Base-by-base conservation (phyloP, 2,797 vertebrate species). In the Pelodytes ibericus region DNA sequence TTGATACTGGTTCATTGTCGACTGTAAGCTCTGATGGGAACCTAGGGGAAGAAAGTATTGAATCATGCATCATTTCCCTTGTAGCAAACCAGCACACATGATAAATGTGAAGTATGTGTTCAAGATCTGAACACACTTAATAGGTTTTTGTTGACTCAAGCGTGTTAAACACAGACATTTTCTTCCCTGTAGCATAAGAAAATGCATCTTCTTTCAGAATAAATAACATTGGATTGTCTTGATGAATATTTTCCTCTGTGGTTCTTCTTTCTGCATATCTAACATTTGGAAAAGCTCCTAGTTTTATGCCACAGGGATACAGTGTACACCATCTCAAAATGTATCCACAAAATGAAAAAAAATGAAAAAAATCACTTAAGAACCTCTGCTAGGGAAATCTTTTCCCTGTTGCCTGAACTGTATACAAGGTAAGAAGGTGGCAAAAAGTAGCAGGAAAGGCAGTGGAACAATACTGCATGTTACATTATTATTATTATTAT, bases 141-240 rank as follows among this genome's bases (percentile, higher is more conserved):
- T 58, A 58, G 56, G 56, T 58, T 58, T 26, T 27, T 58, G 56
- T 58, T 58, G 56, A 58, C 56, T 58, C 56, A 58, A 27, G 56
- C 56, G 25, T 58, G 56, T 58, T 26, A 58, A 27, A 58, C 56
- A 58, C 24, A 58, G 25, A 27, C 56, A 58, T 58, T 58, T 27
- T 0, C 24, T n/a, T 58, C 24, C 56, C 56, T 58, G 56, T 58
- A 58, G 56, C 56, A 58, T 58, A 27, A 58, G 24, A 58, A 26
- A 58, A 58, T 58, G 25, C 56, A 58, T 58, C 10, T 58, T 26
- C 56, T 16, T 58, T 58, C 56, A 27, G 5, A 26, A 27, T 58
- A 25, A 58, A 26, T 58, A 58, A 58, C 7, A 10, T 22, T 58
- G 24, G 24, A 8, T 27, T 58, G 56, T 58, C 24, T 58, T 58